Conservation (phyloP, 2,797 vertebrate genomes). For the Phyllotis vaccarum region DNA sequence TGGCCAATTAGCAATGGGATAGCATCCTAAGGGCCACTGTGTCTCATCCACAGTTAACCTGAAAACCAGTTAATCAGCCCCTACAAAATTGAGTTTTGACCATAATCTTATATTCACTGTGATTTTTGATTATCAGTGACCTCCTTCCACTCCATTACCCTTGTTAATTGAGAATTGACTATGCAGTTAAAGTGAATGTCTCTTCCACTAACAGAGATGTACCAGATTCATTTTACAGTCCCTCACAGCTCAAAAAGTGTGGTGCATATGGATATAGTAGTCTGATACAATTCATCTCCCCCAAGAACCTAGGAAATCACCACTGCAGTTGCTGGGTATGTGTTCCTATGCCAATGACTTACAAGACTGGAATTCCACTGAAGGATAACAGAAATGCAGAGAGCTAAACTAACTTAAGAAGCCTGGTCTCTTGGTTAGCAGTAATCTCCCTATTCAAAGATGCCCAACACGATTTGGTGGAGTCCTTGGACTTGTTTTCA, state of each 20-base stretch:
- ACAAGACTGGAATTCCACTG: not conserved
- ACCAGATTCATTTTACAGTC: constrained; percentile 65
- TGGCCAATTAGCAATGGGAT: constrained; percentile 38
- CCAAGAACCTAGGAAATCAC: constrained; percentile 73
- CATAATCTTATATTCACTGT: constrained; percentile 69
- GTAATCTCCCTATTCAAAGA: constrained; percentile 42
- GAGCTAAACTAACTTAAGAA: not conserved
- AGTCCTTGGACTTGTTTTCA: not conserved
- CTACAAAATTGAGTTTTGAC: constrained; percentile 64
- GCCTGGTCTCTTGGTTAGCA: not conserved
- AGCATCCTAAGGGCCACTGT: not conserved
- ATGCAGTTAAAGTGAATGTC: constrained; percentile 72
- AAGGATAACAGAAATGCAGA: constrained; percentile 35
- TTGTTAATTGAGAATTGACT: constrained; percentile 82
- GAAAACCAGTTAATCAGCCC: constrained; percentile 48
- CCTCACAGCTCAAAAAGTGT: constrained; percentile 46
- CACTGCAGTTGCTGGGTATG: constrained; percentile 43
- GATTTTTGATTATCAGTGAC: constrained; percentile 77
- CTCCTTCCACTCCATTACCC: constrained; percentile 79
- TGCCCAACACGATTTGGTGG: constrained; percentile 20
- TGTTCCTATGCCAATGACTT: not conserved
- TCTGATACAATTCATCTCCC: constrained; percentile 75
- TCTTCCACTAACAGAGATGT: constrained; percentile 68
- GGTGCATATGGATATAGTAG: constrained; percentile 35
- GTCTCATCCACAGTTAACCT: constrained; percentile 59